Percentiles rank a stretch among this genome's conserved stretches.
Conservation (phyloP, 2,888 invertebrate species). For the Synergus laeviventris region DNA sequence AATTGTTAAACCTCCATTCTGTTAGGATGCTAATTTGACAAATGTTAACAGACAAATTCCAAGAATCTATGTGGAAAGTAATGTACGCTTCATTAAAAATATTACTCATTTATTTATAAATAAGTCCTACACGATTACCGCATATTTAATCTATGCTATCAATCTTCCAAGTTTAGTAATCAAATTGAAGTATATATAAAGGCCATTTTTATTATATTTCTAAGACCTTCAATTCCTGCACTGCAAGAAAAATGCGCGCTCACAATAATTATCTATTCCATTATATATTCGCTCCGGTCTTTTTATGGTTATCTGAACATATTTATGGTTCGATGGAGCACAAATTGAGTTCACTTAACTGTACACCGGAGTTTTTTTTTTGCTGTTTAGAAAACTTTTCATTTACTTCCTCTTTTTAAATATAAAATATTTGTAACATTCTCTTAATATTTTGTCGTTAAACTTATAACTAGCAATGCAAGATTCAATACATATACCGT, state of each 20-base stretch:
- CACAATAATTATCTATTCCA: conserved; percentile 2
- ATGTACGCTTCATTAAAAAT: background rate
- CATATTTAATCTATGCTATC: background rate
- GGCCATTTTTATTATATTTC: background rate
- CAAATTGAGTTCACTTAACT: conserved; percentile 20
- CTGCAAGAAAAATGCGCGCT: background rate
- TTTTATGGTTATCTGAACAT: conserved; percentile 17
- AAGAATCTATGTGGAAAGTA: background rate
- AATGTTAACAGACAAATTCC: background rate
- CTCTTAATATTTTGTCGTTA: background rate
- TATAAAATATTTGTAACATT: background rate
- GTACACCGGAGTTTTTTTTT: conserved; percentile 3
- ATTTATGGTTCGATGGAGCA: conserved; percentile 18
- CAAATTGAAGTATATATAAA: background rate
- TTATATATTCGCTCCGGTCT: conserved; percentile 9
- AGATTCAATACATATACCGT: background rate
- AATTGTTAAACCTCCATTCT: background rate
- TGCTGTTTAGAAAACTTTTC: background rate
- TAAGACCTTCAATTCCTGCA: background rate
- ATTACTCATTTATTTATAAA: background rate
- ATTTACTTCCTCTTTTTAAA: background rate
- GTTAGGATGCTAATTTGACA: background rate
- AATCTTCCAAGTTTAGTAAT: background rate
- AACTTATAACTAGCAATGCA: background rate
- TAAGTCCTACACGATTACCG: background rate